Conservation (phyloP, 2,797 vertebrate genomes). For the Sebastes nivosus region DNA sequence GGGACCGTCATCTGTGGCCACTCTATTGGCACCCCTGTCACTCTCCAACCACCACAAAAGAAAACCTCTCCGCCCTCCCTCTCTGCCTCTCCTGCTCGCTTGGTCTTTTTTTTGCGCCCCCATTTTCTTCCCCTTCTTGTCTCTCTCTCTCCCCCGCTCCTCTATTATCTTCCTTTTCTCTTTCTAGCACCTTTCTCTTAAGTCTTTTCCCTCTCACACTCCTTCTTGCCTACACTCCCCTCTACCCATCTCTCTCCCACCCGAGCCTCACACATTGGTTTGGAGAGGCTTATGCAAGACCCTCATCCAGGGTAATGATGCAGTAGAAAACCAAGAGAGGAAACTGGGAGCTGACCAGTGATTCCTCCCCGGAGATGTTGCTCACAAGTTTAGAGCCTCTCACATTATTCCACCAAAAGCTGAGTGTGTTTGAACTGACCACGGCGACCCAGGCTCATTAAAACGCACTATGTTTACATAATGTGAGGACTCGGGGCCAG, state of each 20-base stretch:
- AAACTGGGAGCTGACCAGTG: conserved; percentile 72
- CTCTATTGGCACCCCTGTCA: conserved; percentile 80
- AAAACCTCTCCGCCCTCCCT: conserved; percentile 59
- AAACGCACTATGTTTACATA: conserved; percentile 75
- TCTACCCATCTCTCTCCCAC: conserved; percentile 30
- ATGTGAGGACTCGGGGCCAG: conserved; percentile 52
- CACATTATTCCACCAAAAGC: conserved; percentile 66
- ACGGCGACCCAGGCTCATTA: conserved; percentile 72
- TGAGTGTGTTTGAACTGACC: conserved; percentile 74
- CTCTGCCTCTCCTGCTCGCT: conserved; percentile 57
- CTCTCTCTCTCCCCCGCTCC: conserved; percentile 38
- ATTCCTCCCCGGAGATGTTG: conserved; percentile 69
- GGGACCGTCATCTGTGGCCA: conserved; percentile 81
- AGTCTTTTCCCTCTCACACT: conserved; percentile 49
- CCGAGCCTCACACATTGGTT: conserved; percentile 61
- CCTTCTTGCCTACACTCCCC: conserved; percentile 37
- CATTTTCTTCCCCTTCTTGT: conserved; percentile 63
- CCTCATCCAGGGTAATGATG: conserved; percentile 74
- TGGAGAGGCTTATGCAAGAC: conserved; percentile 82
- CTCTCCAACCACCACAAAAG: conserved; percentile 73
- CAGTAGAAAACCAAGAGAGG: conserved; percentile 66
- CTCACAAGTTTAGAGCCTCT: conserved; percentile 73
- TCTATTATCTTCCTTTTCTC: conserved; percentile 68
- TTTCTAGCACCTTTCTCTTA: conserved; percentile 67
- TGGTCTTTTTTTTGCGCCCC: conserved; percentile 64